Evolutionary conservation across 2,888 invertebrate genomes (phyloP).

Genomic region (Sminthurides aquaticus): DNA sequence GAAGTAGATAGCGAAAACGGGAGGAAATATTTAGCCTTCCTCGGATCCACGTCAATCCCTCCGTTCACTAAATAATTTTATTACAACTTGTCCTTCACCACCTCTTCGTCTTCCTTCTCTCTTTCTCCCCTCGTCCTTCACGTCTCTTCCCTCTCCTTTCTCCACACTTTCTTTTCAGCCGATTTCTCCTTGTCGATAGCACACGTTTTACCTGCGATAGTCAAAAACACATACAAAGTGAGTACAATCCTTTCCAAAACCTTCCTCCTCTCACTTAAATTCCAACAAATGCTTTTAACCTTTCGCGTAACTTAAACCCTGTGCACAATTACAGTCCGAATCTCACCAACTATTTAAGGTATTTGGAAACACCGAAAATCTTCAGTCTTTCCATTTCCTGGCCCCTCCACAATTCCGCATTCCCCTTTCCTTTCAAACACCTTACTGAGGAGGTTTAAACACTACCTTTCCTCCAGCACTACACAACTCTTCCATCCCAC

Average conservation of each 20-base stretch:
- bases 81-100: slow-evolving; percentile 2
- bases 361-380: not conserved
- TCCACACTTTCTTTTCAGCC: slow-evolving; percentile 2
- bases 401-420: not conserved
- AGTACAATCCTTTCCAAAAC: too few relatives aligned
- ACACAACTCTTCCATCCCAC: too few relatives aligned
- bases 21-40: not conserved
- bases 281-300: too few relatives aligned
- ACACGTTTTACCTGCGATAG: not conserved
- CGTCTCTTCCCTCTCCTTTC: not conserved
- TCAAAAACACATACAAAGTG: too few relatives aligned
- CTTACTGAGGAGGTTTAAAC: too few relatives aligned
- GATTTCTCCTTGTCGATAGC: not conserved
- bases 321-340: too few relatives aligned
- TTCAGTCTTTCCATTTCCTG: not conserved
- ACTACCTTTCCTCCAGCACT: too few relatives aligned
- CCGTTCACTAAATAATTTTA: slow-evolving; percentile 48
- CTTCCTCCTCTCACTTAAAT: too few relatives aligned
- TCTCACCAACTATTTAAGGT: too few relatives aligned
- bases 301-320: too few relatives aligned
- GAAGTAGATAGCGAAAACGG: not conserved
- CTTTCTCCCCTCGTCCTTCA: not conserved
- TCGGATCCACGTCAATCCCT: not conserved
- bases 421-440: not conserved
- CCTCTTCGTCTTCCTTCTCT: not conserved